Percentiles rank a stretch among this genome's conserved stretches.
Evolutionary conservation across 1,140 invertebrate species (phyloP).

Genomic region (Drosophila orosa): DNA sequence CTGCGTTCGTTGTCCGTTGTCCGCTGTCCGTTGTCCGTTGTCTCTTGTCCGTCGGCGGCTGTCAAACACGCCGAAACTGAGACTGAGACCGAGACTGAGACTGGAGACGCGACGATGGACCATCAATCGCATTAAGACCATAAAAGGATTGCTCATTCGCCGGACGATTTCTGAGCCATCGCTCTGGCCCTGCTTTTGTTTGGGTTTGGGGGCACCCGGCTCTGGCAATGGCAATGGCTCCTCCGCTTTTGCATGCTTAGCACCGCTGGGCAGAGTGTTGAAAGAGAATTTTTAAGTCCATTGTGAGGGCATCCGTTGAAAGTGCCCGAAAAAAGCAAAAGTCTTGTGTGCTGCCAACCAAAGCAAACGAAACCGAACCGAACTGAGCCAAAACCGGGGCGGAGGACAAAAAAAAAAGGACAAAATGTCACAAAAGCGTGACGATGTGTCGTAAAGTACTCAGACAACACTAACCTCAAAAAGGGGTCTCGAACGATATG

Average conservation of each 20-base stretch:
- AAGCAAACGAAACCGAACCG: constrained; percentile 8
- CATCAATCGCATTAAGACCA: constrained; percentile 84
- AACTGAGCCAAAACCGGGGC: not conserved
- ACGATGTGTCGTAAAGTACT: constrained; percentile 82
- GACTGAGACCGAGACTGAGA: constrained; percentile 8
- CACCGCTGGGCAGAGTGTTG: constrained; percentile 56
- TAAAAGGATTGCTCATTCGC: constrained; percentile 83
- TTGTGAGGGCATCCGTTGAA: constrained; percentile 68
- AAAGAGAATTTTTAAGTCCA: constrained; percentile 81
- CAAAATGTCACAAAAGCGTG: constrained; percentile 83
- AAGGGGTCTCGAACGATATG: constrained; percentile 49
- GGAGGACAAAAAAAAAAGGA: constrained; percentile 68
- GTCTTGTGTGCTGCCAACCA: constrained; percentile 59
- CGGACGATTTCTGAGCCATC: constrained; percentile 50
- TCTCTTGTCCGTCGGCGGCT: constrained; percentile 46
- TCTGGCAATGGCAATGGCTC: not conserved
- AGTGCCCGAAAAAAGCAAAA: constrained; percentile 58
- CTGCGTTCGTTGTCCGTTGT: constrained; percentile 59
- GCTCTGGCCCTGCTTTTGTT: constrained; percentile 33
- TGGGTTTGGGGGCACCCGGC: constrained; percentile 5
- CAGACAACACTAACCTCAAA: constrained; percentile 60
- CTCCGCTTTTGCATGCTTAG: constrained; percentile 56
- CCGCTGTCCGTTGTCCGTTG: constrained; percentile 25
- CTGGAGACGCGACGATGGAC: constrained; percentile 52
- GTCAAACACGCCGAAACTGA: constrained; percentile 53